Evolutionary conservation across 1,140 invertebrate species (phyloP).

Genomic region (Caerostris extrusa): DNA sequence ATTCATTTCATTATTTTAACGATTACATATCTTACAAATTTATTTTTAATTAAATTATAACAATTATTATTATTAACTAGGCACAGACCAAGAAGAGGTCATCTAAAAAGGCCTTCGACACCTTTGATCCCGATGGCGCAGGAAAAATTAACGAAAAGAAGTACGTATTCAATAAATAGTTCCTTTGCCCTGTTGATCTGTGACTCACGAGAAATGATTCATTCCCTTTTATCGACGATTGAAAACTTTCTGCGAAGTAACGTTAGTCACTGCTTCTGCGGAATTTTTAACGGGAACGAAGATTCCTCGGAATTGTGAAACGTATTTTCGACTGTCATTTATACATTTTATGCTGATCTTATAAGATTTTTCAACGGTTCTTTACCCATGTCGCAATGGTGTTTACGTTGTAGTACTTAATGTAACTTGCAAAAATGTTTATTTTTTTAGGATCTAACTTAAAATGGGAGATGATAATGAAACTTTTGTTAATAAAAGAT

Average conservation of each 20-base stretch:
- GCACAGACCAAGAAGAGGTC: constrained; percentile 85
- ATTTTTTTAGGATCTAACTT: no score
- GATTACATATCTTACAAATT: no score
- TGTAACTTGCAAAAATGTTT: not conserved
- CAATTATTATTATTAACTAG: constrained; percentile 78
- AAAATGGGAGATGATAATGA: no score
- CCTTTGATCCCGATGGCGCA: constrained; percentile 84
- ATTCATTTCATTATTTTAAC: no score
- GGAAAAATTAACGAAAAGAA: constrained; percentile 84
- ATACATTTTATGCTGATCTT: not conserved
- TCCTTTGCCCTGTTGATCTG: not conserved
- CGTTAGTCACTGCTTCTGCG: not conserved
- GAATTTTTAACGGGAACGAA: not conserved
- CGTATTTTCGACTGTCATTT: not conserved
- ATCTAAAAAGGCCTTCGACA: constrained; percentile 86
- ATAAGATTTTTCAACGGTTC: not conserved
- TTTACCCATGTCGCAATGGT: not conserved
- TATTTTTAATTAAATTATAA: not conserved
- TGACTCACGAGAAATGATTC: constrained; percentile 36
- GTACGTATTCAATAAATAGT: constrained; percentile 78
- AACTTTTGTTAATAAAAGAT: no score
- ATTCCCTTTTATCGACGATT: not conserved
- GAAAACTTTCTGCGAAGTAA: not conserved
- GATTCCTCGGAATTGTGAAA: not conserved
- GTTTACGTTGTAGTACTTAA: not conserved